Conservation (phyloP, 2,797 vertebrate genomes). For the Antrozous pallidus region DNA sequence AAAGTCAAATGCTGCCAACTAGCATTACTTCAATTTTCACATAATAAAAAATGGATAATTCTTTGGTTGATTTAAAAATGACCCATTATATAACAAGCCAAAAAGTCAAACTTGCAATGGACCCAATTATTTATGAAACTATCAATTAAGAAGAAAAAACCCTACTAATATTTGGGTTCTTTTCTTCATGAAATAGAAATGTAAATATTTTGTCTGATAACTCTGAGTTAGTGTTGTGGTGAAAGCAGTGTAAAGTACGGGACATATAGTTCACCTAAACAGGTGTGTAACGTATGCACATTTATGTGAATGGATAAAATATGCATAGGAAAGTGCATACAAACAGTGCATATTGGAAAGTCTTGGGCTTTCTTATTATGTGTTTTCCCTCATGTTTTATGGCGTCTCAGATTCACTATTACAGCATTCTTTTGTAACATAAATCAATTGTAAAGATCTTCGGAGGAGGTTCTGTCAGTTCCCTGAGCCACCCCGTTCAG, state of each 20-base stretch:
- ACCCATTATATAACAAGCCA: constrained; percentile 76
- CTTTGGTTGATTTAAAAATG: neutral
- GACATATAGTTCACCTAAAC: constrained; percentile 70
- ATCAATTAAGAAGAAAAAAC: constrained; percentile 71
- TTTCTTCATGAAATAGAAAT: constrained; percentile 78
- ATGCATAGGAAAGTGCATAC: constrained; percentile 80
- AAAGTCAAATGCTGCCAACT: neutral
- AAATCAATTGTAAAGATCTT: neutral
- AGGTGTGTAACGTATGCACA: constrained; percentile 70
- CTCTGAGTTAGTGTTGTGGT: constrained; percentile 73
- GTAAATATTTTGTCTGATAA: constrained; percentile 73
- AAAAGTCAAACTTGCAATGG: constrained; percentile 70
- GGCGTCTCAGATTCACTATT: neutral
- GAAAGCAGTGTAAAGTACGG: constrained; percentile 73
- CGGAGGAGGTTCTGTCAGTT: neutral
- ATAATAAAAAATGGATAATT: neutral
- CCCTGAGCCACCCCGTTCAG: neutral
- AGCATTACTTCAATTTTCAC: neutral
- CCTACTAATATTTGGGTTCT: constrained; percentile 83
- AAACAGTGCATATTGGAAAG: constrained; percentile 78
- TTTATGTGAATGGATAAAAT: constrained; percentile 66
- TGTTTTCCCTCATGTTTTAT: constrained; percentile 57
- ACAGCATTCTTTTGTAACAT: neutral
- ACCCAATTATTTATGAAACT: constrained; percentile 85
- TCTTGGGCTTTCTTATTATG: neutral